Evolutionary conservation across 2,797 vertebrate genomes (phyloP), one percentile per base, ranked within the genome.

Genomic region (Molossus alvarezi): DNA sequence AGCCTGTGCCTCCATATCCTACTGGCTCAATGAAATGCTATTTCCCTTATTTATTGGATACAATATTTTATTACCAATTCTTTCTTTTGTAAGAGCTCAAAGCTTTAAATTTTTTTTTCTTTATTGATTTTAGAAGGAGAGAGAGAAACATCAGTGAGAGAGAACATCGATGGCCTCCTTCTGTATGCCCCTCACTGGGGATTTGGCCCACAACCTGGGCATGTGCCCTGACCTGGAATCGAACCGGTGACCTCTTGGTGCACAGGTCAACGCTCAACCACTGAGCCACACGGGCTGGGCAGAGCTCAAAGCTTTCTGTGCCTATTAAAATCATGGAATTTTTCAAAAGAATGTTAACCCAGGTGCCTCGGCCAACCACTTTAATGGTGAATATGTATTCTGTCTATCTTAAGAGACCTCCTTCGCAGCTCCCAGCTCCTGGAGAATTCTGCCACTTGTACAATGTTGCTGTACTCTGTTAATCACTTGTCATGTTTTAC

Each of bases 401-500:
- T 86, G 18, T 60, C 48, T 55, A n/a, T 91, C 51, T 67, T 65
- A 91, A 82, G 0, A 58, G 20, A 1, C 18, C 48, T 23, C 25
- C 27, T 51, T 51, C 18, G 17, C 33, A 55, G 9, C 9, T 87
- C 57, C 23, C 17, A 57, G 14, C 23, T 25, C 51, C 6, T 58
- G 23, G 48, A 92, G 21, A 92, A 83, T 86, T 79, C 41, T 83
- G 10, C 8, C 20, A 48, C 9, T 58, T 45, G 13, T 21, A 6
- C 17, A 60, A 1, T 0, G 1, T 37, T 37, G 5, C 75, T 48
- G 15, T n/a, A 7, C 33, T 17, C 33, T 17, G n/a, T 86, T 85
- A 82, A 93, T 91, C 83, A 90, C 27, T 89, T 86, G 80, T 91
- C 82, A 88, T 67, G 25, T 55, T 90, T 95, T 75, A 95, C 65